Percentiles rank a stretch among this genome's conserved stretches.
These are phyloP conservation scores for Alaudala cheleensis DNA, from an alignment of 2,113 vertebrate species.

Conservation along the genomic window DNA sequence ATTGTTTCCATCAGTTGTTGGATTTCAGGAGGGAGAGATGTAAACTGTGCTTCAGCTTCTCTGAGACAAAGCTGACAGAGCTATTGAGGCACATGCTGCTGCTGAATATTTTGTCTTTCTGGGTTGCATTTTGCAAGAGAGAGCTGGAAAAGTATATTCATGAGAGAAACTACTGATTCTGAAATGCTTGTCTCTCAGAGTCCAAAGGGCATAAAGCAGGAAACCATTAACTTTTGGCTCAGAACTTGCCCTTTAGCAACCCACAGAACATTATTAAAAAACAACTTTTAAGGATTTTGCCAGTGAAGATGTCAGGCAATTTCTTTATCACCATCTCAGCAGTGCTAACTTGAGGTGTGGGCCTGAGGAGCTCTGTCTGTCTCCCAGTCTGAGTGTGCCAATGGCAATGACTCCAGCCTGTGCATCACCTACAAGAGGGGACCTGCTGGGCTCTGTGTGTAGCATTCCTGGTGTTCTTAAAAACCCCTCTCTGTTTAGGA, in stretches of 20 bases:
- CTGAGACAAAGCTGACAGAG: not conserved
- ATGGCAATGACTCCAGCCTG: not conserved
- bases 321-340: not conserved
- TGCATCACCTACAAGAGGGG: not conserved
- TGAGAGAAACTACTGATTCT: not conserved
- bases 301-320: not conserved
- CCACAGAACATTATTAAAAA: not conserved
- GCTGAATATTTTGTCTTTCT: not conserved
- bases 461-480: not conserved
- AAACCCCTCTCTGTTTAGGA: not conserved
- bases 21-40: not conserved
- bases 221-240: not conserved
- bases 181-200: not conserved
- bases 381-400: rapidly evolving
- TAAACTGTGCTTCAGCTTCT: not conserved
- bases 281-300: not conserved
- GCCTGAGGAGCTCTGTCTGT: not conserved
- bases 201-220: not conserved
- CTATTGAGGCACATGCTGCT: not conserved
- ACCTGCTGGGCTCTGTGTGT: not conserved
- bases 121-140: not conserved
- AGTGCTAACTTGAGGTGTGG: not conserved
- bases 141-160: not conserved
- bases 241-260: not conserved
- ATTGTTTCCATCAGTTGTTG: not conserved